Evolutionary conservation across 2,888 invertebrate species (phyloP).

Genomic region (Zygogramma bicolorata): DNA sequence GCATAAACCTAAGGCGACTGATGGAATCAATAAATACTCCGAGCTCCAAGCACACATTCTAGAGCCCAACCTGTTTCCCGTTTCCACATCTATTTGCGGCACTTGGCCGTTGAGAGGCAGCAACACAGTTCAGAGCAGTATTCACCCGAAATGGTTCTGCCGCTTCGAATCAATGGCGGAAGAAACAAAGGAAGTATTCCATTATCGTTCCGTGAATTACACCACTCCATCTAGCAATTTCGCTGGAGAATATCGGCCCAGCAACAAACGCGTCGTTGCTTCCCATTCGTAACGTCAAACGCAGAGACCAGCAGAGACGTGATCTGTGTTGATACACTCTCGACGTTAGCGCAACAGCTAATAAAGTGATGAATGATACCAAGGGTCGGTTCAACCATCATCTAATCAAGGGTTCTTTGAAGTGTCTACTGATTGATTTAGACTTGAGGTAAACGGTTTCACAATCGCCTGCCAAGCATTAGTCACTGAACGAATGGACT

Average conservation of each 20-base stretch:
- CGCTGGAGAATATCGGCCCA: constrained; percentile 32
- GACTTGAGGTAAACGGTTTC: too few relatives aligned
- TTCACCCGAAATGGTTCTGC: background rate
- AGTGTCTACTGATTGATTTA: too few relatives aligned
- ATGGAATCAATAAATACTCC: too few relatives aligned
- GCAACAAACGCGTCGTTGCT: constrained; percentile 24
- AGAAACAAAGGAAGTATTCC: background rate
- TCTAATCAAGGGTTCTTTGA: too few relatives aligned
- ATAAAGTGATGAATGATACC: too few relatives aligned
- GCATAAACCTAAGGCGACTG: too few relatives aligned
- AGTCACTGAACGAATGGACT: too few relatives aligned
- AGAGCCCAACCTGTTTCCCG: background rate
- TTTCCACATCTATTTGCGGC: background rate
- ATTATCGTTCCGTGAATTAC: background rate
- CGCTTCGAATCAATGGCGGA: background rate
- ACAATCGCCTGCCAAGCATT: too few relatives aligned
- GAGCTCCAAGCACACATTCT: too few relatives aligned
- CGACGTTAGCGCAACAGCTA: too few relatives aligned
- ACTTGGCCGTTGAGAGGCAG: background rate
- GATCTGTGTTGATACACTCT: background rate
- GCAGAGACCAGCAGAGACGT: background rate
- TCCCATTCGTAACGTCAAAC: background rate
- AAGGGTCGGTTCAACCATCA: too few relatives aligned
- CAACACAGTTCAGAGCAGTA: background rate
- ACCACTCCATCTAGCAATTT: background rate